Evolutionary conservation across 2,888 invertebrate species (phyloP), one percentile per base, ranked within the genome.

Genomic region (Acrobeloides nanus): DNA sequence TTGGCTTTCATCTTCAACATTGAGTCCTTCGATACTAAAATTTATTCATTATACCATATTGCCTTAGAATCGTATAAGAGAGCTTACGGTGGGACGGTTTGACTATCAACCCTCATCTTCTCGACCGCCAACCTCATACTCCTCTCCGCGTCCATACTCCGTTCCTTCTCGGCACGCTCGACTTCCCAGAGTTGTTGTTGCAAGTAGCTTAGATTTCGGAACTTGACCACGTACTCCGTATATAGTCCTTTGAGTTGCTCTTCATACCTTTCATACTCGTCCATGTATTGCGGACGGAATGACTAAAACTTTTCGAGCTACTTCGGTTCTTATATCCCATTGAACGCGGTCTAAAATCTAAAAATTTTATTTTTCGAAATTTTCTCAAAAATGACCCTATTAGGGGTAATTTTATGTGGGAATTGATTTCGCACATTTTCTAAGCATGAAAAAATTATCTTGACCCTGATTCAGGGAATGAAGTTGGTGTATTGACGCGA

Each of bases 221-320:
- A 84, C 46, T 89, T 83, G 42, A 84, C 78, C 59, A 93, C 84
- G 77, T 92, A 97, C 65, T 85, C 83, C 31, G 58, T 31, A 40
- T 63, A 59, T 18, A 90, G 78, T 53, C 81, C 79, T 65, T 85
- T 84, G 15, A 95, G 76, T 73, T 90, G 89, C 33, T 80, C 78
- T 76, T 97, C 93, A 43, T 89, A 79, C 38, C 84, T 83, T 50
- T 88, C 87, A 75, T 89, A 87, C 76, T 97, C 95, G 65, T 90
- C 89, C 81, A 93, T 84, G 75, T 92, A 95, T 0, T 90, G 92
- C 0, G 95, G 95, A 41, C 87, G 66, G 44, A 73, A 68, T 25
- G 60, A 45, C 62, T 66, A 51, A 49, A 60, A 44, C n/a, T n/a
- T n/a, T n/a, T n/a, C n/a, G n/a, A n/a, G n/a, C n/a, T n/a, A n/a